These are phyloP conservation scores for Platycheirus albimanus DNA, from an alignment of 2,888 invertebrate species.

Conservation along the genomic window DNA sequence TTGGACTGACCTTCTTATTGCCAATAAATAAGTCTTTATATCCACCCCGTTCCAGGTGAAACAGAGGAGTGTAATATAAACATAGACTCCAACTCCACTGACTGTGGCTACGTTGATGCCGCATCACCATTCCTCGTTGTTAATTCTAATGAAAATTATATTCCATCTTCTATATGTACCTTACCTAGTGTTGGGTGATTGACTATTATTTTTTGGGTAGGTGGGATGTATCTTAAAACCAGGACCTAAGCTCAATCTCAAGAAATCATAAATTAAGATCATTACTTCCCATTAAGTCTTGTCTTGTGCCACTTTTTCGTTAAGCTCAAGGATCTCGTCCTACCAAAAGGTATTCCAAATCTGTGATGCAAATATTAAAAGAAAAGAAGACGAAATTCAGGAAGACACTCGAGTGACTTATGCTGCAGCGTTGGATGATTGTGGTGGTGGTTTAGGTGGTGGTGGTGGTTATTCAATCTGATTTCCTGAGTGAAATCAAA, in stretches of 20 bases:
- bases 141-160: conserved; percentile 74
- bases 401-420: conserved; percentile 54
- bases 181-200: conserved; percentile 57
- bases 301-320: conserved; percentile 10
- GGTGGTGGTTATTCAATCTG: conserved; percentile 59
- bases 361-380: conserved; percentile 62
- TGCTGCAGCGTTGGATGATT: conserved; percentile 53
- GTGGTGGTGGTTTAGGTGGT: too few species aligned
- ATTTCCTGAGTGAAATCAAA: conserved; percentile 59
- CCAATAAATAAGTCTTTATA: conserved; percentile 61
- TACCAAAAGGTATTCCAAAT: background rate
- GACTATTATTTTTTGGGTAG: conserved; percentile 61
- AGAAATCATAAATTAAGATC: conserved; percentile 71
- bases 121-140: conserved; percentile 43
- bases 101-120: background rate
- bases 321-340: conserved; percentile 26
- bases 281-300: conserved; percentile 67
- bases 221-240: background rate
- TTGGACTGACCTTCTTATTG: conserved; percentile 63
- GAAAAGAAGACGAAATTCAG: conserved; percentile 6
- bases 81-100: background rate
- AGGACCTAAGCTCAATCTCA: conserved; percentile 52
- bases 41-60: background rate
- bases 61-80: conserved; percentile 21
- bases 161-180: too few species aligned